These are phyloP conservation scores for Geococcyx californianus DNA, from an alignment of 2,113 vertebrate genomes.

Conservation along the genomic window DNA sequence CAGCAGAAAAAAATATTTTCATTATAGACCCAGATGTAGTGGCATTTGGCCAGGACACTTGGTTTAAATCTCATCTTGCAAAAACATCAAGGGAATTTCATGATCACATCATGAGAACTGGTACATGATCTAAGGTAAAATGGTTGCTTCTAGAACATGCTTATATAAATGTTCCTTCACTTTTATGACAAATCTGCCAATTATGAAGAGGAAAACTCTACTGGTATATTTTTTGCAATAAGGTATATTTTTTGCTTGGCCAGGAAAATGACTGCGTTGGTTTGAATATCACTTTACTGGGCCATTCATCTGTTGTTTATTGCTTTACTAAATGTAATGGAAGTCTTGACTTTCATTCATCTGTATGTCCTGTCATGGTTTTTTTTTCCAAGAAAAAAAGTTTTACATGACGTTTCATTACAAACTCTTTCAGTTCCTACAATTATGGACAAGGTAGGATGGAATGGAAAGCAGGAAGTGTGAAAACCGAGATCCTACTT, in stretches of 20 bases:
- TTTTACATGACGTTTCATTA: neutral
- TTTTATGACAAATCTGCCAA: neutral
- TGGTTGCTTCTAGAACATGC: neutral
- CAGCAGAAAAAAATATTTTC: neutral
- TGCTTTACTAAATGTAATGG: neutral
- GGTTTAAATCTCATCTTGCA: neutral
- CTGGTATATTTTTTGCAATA: neutral
- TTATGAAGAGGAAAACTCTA: neutral
- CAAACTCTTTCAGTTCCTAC: neutral
- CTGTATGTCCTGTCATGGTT: neutral
- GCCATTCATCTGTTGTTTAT: neutral
- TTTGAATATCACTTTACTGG: slow-evolving; percentile 27
- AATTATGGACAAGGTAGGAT: neutral
- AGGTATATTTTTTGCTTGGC: neutral
- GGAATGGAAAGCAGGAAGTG: neutral
- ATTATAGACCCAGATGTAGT: slow-evolving; percentile 10
- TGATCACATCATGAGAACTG: neutral
- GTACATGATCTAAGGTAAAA: neutral
- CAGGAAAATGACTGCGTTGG: slow-evolving; percentile 10
- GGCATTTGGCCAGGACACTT: neutral
- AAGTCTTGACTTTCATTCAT: neutral
- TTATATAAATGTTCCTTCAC: neutral
- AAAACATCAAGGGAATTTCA: neutral
- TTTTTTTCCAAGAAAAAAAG: slow-evolving; percentile 12
- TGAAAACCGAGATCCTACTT: neutral